Evolutionary conservation across 2,888 invertebrate species (phyloP).

Genomic region (Nomada lathburiana): DNA sequence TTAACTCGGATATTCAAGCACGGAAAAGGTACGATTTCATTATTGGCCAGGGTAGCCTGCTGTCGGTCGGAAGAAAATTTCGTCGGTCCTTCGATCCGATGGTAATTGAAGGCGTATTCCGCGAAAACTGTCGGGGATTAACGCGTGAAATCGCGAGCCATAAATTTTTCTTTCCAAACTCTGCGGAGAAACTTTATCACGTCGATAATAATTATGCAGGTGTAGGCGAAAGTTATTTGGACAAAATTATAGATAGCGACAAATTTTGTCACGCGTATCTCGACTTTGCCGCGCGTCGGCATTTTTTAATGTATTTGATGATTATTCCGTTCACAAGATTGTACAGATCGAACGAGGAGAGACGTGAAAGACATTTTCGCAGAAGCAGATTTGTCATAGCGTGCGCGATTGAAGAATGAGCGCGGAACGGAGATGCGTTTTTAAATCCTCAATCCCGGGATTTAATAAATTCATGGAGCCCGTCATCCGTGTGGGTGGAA

Average conservation of each 20-base stretch:
- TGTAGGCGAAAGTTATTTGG: no score
- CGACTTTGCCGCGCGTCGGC: no score
- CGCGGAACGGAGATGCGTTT: background rate
- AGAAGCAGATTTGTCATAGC: background rate
- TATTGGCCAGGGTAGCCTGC: background rate
- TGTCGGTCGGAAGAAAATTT: slow-evolving; percentile 7
- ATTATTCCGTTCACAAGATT: no score
- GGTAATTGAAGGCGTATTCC: slow-evolving; percentile 18
- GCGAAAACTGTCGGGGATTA: background rate
- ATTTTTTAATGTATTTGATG: no score
- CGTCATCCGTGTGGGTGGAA: background rate
- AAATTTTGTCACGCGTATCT: no score
- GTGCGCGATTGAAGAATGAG: background rate
- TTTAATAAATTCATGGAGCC: slow-evolving; percentile 4
- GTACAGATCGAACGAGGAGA: background rate
- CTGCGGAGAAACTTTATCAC: background rate
- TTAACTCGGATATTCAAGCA: slow-evolving; percentile 44
- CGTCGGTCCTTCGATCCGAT: background rate
- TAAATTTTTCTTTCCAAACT: background rate
- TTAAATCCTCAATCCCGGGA: slow-evolving; percentile 11
- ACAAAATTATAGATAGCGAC: no score
- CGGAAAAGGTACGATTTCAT: slow-evolving; percentile 33
- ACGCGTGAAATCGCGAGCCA: background rate
- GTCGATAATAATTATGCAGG: background rate
- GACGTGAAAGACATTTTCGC: no score